phyloP scores from a whole-genome alignment of 2,113 vertebrate species.

The Takifugu flavidus region DNA sequence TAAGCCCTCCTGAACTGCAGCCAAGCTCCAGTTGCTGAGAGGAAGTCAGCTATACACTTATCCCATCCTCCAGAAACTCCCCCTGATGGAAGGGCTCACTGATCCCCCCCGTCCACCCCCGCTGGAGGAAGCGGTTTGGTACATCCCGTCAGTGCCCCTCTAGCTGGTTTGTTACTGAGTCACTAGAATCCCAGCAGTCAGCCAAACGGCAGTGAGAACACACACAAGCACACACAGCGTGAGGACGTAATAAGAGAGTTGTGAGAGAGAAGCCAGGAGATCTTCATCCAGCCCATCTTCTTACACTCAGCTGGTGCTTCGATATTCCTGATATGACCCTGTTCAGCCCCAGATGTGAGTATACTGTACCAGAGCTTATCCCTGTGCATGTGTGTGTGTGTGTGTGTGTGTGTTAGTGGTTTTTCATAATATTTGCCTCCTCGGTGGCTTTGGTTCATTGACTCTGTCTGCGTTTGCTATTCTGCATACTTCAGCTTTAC shows the following conservation, averaged over 20 bases:
- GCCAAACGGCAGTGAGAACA: slow-evolving; percentile 24
- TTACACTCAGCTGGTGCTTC: slow-evolving; percentile 37
- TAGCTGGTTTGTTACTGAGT: slow-evolving; percentile 69
- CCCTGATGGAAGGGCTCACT: slow-evolving; percentile 50
- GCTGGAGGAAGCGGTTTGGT: slow-evolving; percentile 61
- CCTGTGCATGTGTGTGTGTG: slow-evolving; percentile 14
- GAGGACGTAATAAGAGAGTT: slow-evolving; percentile 35
- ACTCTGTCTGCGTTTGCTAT: neutral
- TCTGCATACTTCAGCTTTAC: slow-evolving; percentile 1
- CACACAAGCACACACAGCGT: slow-evolving; percentile 20
- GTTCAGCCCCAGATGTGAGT: slow-evolving; percentile 79
- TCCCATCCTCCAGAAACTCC: slow-evolving; percentile 34
- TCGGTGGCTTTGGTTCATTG: neutral
- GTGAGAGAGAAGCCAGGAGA: slow-evolving; percentile 38
- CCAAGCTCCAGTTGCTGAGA: slow-evolving; percentile 58
- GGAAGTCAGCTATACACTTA: slow-evolving; percentile 55
- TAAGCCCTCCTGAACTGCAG: slow-evolving; percentile 42
- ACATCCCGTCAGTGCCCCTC: slow-evolving; percentile 62
- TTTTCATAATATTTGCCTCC: neutral
- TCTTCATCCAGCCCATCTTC: slow-evolving; percentile 20
- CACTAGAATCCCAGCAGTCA: slow-evolving; percentile 69
- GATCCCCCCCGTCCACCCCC: slow-evolving; percentile 53
- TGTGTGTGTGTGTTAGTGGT: neutral
- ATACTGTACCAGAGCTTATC: slow-evolving; percentile 28
- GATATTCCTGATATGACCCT: slow-evolving; percentile 75